Evolutionary conservation across 2,888 invertebrate genomes (phyloP).

Genomic region (Bellardia pandia): DNA sequence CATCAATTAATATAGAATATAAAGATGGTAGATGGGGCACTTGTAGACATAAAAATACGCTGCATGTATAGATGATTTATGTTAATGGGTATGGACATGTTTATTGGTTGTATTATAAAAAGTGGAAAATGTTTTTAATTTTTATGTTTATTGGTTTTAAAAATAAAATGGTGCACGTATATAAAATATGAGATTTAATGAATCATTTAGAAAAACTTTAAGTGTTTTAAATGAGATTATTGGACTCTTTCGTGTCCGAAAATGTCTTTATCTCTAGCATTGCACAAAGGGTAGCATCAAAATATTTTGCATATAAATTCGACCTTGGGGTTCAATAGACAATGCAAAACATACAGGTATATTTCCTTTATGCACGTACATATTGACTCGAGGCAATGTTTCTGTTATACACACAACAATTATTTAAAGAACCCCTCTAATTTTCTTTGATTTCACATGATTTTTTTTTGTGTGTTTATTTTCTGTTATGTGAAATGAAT

Average conservation of each 20-base stretch:
- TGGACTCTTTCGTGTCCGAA: too few relatives aligned
- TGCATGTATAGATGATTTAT: conserved; percentile 44
- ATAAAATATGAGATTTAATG: background rate
- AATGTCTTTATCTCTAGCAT: too few relatives aligned
- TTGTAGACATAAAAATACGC: background rate
- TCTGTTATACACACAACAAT: background rate
- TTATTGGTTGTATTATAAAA: conserved; percentile 30
- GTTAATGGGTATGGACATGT: conserved; percentile 64
- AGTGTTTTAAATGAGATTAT: too few relatives aligned
- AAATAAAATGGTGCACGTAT: background rate
- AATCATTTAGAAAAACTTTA: background rate
- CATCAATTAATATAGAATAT: conserved; percentile 69
- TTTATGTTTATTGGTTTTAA: conserved; percentile 23
- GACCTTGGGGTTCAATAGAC: too few relatives aligned
- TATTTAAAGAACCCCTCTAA: background rate
- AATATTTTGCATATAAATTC: too few relatives aligned
- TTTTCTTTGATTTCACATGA: background rate
- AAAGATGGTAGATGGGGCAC: background rate
- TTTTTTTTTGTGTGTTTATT: background rate
- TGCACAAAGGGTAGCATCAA: too few relatives aligned
- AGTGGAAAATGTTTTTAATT: conserved; percentile 6
- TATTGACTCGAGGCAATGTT: too few relatives aligned
- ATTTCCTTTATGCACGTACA: too few relatives aligned
- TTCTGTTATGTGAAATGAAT: background rate
- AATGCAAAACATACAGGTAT: too few relatives aligned